Base-by-base conservation (phyloP, 2,888 invertebrate species). In the Endomychus coccineus region DNA sequence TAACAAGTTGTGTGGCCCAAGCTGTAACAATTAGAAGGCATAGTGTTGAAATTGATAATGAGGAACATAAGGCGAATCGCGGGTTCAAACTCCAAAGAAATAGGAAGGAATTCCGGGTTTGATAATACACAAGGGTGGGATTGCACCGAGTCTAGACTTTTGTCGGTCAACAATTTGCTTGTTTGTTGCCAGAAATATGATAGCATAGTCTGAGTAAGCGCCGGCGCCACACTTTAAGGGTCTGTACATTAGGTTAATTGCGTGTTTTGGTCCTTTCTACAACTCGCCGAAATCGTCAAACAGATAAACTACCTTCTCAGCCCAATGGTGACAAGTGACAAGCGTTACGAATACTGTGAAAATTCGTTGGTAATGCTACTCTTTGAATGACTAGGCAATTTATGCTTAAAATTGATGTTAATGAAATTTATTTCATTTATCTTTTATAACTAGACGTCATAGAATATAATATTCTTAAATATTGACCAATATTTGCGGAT, bases 211-310 rank as follows among this genome's bases (percentile, higher is more conserved):
- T 31, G 31, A 31, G 31, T 17, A 12, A 17, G 28, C n/a, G 38
- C 27, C 38, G 33, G 38, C 38, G 34, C 33, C 33, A 34, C 38
- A 31, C 30, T 31, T 17, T 31, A 32, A 30, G 48, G 50, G 46
- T 48, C 49, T 40, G 43, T 44, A 47, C 51, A 51, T 53, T 49
- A 48, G 44, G 44, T 46, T 51, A 53, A 53, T 53, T 51, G 50
- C 51, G 43, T 53, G 53, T 53, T 53, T 50, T 49, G 41, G 43
- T 47, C 43, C 48, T 47, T 46, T 49, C 47, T 44, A 48, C 50
- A 50, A 48, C n/a, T n/a, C n/a, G n/a, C n/a, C n/a, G n/a, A n/a
- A n/a, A n/a, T n/a, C n/a, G n/a, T n/a, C n/a, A 45, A 31, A 16
- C 36, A 30, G 36, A 37, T 37, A 27, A 31, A 30, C 27, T 24